Conservation (phyloP, 2,888 invertebrate genomes). For the Acleris laterana region DNA sequence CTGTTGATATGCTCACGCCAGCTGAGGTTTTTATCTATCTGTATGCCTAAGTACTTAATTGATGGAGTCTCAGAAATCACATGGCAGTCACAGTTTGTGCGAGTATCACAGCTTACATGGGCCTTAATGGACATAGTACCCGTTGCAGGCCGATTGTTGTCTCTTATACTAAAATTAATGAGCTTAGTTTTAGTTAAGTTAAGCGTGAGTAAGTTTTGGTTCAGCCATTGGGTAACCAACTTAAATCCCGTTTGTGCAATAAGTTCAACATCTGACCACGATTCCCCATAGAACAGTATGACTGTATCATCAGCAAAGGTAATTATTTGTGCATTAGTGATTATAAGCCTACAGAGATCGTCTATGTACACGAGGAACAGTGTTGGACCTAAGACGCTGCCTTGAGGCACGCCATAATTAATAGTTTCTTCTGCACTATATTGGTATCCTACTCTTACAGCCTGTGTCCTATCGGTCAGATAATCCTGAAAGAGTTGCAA, state of each 20-base stretch:
- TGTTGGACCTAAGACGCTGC: too few relatives aligned
- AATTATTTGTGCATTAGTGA: neutral
- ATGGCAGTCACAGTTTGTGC: neutral
- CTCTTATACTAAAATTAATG: neutral
- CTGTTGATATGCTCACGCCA: neutral
- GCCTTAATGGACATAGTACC: neutral
- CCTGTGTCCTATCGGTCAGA: too few relatives aligned
- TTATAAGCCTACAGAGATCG: neutral
- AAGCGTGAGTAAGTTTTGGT: slow-evolving; percentile 1
- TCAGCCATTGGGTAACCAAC: neutral
- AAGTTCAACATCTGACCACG: neutral
- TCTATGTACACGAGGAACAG: neutral
- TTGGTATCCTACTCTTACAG: too few relatives aligned
- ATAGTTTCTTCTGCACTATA: too few relatives aligned
- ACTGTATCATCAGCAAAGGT: neutral
- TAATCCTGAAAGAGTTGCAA: too few relatives aligned
- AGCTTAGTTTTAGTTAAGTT: slow-evolving; percentile 2
- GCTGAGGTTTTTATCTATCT: neutral
- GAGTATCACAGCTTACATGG: neutral
- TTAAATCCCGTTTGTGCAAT: neutral
- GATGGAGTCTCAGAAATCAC: neutral
- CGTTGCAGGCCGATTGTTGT: neutral
- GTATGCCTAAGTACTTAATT: neutral
- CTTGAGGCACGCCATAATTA: too few relatives aligned
- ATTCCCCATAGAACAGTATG: neutral